phyloP scores from a whole-genome alignment of 2,888 invertebrate species.

The Heliconius cydno region DNA sequence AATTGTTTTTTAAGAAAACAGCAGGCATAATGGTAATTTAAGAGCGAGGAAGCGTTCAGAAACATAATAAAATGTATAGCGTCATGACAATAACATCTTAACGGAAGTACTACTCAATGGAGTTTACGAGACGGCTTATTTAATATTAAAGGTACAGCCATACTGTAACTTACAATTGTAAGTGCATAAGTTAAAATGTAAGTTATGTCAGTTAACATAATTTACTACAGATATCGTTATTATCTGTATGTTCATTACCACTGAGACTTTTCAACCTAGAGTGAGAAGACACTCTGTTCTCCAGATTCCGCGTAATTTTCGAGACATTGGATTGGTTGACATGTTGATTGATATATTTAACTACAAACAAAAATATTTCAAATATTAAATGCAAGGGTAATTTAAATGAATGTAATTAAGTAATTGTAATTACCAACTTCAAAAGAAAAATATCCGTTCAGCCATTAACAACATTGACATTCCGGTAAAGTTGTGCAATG shows the following conservation, averaged over 20 bases:
- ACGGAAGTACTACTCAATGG: slow-evolving; percentile 33
- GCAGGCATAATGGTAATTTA: slow-evolving; percentile 11
- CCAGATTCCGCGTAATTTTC: not conserved
- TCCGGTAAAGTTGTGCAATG: not conserved
- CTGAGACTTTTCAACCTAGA: not conserved
- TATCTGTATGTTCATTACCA: no score
- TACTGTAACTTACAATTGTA: not conserved
- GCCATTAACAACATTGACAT: not conserved
- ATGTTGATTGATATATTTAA: not conserved
- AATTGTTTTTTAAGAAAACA: not conserved
- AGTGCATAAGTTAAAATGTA: not conserved
- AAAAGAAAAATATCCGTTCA: not conserved
- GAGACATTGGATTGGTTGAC: not conserved
- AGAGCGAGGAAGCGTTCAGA: slow-evolving; percentile 13
- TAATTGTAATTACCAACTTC: not conserved
- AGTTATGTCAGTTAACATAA: not conserved
- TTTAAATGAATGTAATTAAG: not conserved
- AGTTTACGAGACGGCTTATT: slow-evolving; percentile 32
- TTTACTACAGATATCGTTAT: not conserved
- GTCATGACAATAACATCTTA: slow-evolving; percentile 29
- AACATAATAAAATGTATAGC: slow-evolving; percentile 25
- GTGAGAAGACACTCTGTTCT: not conserved
- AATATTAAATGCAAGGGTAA: not conserved
- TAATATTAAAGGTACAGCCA: slow-evolving; percentile 21
- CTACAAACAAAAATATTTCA: not conserved